Evolutionary conservation across 2,888 invertebrate genomes (phyloP).

Genomic region (Drosophila kanekoi): DNA sequence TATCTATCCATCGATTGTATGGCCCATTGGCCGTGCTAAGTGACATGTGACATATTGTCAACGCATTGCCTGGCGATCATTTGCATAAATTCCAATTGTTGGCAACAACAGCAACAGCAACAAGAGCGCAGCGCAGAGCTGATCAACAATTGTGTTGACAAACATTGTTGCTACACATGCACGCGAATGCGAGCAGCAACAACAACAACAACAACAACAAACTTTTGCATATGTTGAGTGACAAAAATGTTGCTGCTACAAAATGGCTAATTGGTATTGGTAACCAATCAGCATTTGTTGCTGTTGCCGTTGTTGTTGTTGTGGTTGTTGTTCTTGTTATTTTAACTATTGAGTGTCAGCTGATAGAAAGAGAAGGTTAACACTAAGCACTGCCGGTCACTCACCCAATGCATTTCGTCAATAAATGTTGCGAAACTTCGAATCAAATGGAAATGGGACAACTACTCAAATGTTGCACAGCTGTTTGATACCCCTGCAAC

Average conservation of each 20-base stretch:
- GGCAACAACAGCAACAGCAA: slow-evolving; percentile 37
- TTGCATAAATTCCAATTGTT: slow-evolving; percentile 82
- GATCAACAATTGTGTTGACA: slow-evolving; percentile 75
- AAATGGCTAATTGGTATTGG: slow-evolving; percentile 79
- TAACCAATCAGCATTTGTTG: slow-evolving; percentile 67
- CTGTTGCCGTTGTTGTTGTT: slow-evolving; percentile 18
- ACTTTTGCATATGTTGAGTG: slow-evolving; percentile 62
- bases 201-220: slow-evolving; percentile 22
- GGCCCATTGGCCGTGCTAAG: slow-evolving; percentile 68
- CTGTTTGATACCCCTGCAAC: neutral
- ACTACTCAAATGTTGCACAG: neutral
- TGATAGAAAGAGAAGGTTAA: slow-evolving; percentile 50
- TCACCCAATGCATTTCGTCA: slow-evolving; percentile 34
- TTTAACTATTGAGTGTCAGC: slow-evolving; percentile 38
- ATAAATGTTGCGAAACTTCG: slow-evolving; percentile 4
- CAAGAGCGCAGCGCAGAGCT: slow-evolving; percentile 21
- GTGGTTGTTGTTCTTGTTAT: slow-evolving; percentile 34
- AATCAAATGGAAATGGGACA: neutral
- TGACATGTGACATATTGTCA: slow-evolving; percentile 83
- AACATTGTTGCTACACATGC: slow-evolving; percentile 80
- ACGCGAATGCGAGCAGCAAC: slow-evolving; percentile 48
- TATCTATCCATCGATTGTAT: slow-evolving; percentile 49
- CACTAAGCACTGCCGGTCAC: slow-evolving; percentile 28
- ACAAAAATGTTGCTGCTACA: slow-evolving; percentile 78
- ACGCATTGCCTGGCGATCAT: slow-evolving; percentile 79